Conservation (phyloP, 2,888 invertebrate species). For the Tortrix viridana region DNA sequence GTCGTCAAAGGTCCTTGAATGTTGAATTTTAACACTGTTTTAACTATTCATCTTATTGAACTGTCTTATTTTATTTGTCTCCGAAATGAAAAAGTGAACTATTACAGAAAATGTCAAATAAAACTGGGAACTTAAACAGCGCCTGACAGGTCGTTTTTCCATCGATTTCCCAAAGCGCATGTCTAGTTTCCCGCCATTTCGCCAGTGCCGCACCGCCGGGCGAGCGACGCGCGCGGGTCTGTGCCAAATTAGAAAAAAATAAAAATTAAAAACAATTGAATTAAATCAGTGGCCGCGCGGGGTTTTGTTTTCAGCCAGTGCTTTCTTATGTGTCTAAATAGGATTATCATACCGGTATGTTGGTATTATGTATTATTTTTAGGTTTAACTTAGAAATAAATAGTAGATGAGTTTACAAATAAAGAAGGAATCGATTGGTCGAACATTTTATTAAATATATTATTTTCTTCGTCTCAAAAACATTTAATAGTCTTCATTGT, state of each 20-base stretch:
- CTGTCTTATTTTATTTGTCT: no score
- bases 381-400: background rate
- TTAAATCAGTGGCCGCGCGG: conserved; percentile 15
- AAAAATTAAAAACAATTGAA: conserved; percentile 35
- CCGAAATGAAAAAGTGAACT: no score
- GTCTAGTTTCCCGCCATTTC: conserved; percentile 66
- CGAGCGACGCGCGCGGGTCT: conserved; percentile 45
- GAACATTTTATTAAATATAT: background rate
- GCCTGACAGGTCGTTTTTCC: conserved; percentile 46
- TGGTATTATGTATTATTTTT: background rate
- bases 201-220: conserved; percentile 56
- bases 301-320: conserved; percentile 33
- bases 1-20: no score
- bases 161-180: conserved; percentile 82
- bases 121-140: conserved; percentile 29
- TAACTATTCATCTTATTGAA: no score
- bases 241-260: conserved; percentile 43
- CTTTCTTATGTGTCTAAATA: conserved; percentile 1
- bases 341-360: conserved; percentile 18
- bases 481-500: conserved; percentile 1
- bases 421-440: background rate
- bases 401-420: background rate
- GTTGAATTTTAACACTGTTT: no score
- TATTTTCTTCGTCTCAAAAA: no score
- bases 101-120: conserved; percentile 17